Evolutionary conservation across 2,113 vertebrate genomes (phyloP), one percentile per base, ranked within the genome.

Genomic region (Phyllostomus discolor): DNA sequence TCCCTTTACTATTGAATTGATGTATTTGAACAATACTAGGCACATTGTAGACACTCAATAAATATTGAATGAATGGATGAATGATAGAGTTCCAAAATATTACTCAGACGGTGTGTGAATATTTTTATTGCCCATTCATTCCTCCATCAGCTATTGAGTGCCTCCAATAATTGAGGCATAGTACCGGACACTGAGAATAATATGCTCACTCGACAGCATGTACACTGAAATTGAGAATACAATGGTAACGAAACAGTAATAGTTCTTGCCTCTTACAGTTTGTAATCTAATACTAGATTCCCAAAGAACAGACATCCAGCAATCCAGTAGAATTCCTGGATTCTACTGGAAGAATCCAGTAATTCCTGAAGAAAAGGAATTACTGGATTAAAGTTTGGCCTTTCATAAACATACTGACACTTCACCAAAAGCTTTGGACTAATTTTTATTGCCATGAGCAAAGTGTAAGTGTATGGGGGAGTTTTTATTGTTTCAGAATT

Each of bases 371-470:
- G n/a, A 84, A 84, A 24, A 54, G 11, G n/a, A 82, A 66, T 88
- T 54, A 72, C 17, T 73, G 11, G 26, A 43, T 85, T 92, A 85
- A 75, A 94, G 8, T 78, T 75, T 79, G 64, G 11, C 33, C 15
- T 83, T 76, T 66, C 11, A 48, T 54, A 26, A 57, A 35, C 16
- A 72, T 19, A 33, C 46, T 79, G 59, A 33, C 26, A 88, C 35
- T 64, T 84, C 50, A 38, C 19, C 26, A 76, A 57, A 88, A 38
- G 24, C 69, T 59, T 78, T 78, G 59, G 9, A 46, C n/a, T 73
- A 46, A 50, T 94, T 92, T 96, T 91, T 96, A 81, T 94, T 73
- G 35, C 2, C 35, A 50, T 90, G 46, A 83, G 10, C 43, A 38
- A 86, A 90, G 64, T 90, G 14, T 62, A 88, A 64, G 16, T 93